A percentile compares a stretch with the other conserved stretches of the same genome.
These are phyloP conservation scores for Linnaemya vulpina DNA, from an alignment of 2,888 invertebrate genomes.

Conservation along the genomic window DNA sequence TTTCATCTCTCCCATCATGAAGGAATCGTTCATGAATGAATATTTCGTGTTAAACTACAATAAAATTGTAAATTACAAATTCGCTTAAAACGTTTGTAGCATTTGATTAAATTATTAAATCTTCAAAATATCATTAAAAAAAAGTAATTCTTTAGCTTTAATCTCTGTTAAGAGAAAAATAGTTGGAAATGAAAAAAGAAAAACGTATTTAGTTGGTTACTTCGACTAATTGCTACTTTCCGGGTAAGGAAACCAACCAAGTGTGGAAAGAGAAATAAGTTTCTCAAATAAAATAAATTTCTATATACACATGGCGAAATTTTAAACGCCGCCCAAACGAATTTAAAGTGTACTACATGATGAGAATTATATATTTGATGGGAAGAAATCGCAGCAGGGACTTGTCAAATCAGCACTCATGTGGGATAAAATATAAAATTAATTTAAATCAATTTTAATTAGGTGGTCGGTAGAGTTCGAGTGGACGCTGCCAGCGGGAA, in stretches of 20 bases:
- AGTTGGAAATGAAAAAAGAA: not conserved
- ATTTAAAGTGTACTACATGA: not conserved
- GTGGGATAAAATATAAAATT: not conserved
- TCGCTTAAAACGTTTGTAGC: constrained; percentile 58
- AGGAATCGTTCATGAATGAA: not conserved
- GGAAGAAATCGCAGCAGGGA: not conserved
- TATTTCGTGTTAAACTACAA: constrained; percentile 49
- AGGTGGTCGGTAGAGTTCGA: constrained; percentile 83
- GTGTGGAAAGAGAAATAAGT: constrained; percentile 51
- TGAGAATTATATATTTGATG: not conserved
- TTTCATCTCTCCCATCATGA: not conserved
- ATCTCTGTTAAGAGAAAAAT: constrained; percentile 4
- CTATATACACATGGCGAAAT: not conserved
- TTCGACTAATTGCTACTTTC: constrained; percentile 64
- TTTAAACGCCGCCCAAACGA: not conserved
- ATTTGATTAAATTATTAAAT: constrained; percentile 67
- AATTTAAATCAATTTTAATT: too few species aligned
- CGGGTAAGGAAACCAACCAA: constrained; percentile 64
- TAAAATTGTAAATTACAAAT: constrained; percentile 57
- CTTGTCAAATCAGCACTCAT: too few species aligned
- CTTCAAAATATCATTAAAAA: constrained; percentile 15
- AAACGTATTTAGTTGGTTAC: constrained; percentile 45
- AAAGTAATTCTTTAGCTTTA: constrained; percentile 31
- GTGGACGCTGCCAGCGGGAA: constrained; percentile 84
- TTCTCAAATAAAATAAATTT: constrained; percentile 16